Base-by-base conservation (phyloP, 2,113 vertebrate genomes). In the Martes martes region DNA sequence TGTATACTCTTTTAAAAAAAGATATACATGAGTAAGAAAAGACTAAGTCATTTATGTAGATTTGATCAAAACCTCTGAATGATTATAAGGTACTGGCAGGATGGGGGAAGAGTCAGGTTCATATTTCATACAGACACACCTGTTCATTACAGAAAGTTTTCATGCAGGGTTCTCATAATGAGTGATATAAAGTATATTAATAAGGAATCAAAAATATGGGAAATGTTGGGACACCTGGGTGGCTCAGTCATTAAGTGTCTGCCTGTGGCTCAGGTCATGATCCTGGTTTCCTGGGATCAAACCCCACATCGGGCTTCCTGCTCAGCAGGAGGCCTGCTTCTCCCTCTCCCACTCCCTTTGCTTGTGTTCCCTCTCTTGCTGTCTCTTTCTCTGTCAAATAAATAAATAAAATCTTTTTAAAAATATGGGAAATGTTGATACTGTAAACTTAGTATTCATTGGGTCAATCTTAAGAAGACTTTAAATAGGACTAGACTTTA, bases 1-100 rank as follows among this genome's bases (percentile, higher is more conserved):
- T 96, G 13, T 95, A 74, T 87, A 69, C 19, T 83, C 89, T 96
- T 76, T 59, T 39, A 96, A 97, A 97, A 59, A 65, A 57, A 78
- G 61, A 79, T 9, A 42, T 19, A 6, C 47, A 73, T 0, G 0
- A 11, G 24, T 50, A 31, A 90, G 71, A 97, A 97, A 98, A 88
- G 65, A 31, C 47, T 79, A 97, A 95, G 36, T 96, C 84, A 84
- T 47, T 91, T 50, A 47, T n/a, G 33, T 52, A 85, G 85, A 95
- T 31, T 94, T 97, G 89, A 45, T 95, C 87, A n/a, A 23, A 78
- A 28, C 11, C 16, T 94, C 89, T 55, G 74, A 78, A 90, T 76
- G 6, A 80, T 36, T 8, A 63, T 4, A 79, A 36, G 1, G 4
- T 50, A 2, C 3, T 42, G 2, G 15, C 3, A 63, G 36, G 15